Conservation (phyloP, 2,888 invertebrate species). For the Drosophila flavopinicola region DNA sequence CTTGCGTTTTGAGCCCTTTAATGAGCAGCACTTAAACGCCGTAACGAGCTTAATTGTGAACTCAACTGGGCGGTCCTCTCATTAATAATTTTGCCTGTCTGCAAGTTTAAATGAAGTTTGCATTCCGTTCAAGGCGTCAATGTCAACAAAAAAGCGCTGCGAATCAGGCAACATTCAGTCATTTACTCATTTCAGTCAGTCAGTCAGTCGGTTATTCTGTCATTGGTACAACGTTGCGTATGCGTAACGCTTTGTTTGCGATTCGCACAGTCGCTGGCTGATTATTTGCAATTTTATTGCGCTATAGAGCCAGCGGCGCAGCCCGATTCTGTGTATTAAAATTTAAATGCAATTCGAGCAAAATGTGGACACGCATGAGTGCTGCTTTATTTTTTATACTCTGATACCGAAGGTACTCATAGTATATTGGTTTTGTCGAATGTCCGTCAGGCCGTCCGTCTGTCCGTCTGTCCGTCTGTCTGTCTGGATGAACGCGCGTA, state of each 20-base stretch:
- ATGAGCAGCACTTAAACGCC: conserved; percentile 69
- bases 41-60: conserved; percentile 73
- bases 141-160: conserved; percentile 50
- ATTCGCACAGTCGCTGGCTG: conserved; percentile 8
- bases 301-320: conserved; percentile 16
- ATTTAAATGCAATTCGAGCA: conserved; percentile 27
- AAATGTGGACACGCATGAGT: conserved; percentile 36
- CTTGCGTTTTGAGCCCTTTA: conserved; percentile 31
- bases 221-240: conserved; percentile 34
- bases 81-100: conserved; percentile 65
- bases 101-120: conserved; percentile 75
- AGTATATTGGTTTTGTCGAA: too few relatives aligned
- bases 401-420: too few relatives aligned
- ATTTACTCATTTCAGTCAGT: background rate
- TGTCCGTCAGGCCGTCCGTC: too few relatives aligned
- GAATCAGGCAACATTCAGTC: conserved; percentile 20
- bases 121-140: conserved; percentile 48
- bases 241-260: conserved; percentile 29
- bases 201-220: background rate
- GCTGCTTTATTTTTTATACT: background rate
- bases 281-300: conserved; percentile 39
- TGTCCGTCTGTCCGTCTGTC: too few relatives aligned
- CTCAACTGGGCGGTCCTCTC: conserved; percentile 48
- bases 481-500: too few relatives aligned
- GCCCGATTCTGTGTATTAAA: conserved; percentile 25